These are phyloP conservation scores for Micromys minutus DNA, from an alignment of 2,113 vertebrate genomes.

Conservation along the genomic window DNA sequence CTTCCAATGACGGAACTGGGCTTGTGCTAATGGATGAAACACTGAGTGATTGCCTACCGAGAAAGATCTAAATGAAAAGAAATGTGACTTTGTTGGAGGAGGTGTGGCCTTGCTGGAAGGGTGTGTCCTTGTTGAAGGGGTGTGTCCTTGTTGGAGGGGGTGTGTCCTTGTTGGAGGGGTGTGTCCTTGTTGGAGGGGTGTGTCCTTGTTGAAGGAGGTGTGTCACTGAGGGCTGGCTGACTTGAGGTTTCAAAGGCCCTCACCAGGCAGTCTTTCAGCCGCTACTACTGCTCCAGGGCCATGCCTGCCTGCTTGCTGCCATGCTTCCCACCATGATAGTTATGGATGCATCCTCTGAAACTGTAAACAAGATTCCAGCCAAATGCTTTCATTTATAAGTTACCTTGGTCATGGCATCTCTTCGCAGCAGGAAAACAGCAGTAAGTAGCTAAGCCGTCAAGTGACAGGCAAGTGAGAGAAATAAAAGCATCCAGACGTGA, in stretches of 20 bases:
- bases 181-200: background rate
- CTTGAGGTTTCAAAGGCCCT: background rate
- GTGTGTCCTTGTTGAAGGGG: background rate
- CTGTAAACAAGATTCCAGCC: background rate
- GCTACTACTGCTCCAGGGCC: background rate
- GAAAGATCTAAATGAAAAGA: background rate
- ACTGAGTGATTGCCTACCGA: background rate
- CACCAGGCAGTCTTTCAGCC: background rate
- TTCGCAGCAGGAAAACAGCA: background rate
- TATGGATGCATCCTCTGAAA: background rate
- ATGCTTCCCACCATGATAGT: no score
- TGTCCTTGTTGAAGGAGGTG: background rate
- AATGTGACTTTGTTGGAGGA: background rate
- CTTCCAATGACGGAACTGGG: background rate
- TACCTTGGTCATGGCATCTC: background rate
- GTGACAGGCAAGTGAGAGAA: background rate
- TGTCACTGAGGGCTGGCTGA: no score
- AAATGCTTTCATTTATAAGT: background rate
- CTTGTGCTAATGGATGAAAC: background rate
- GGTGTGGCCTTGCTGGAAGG: background rate
- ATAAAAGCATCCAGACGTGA: background rate
- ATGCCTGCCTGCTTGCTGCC: background rate
- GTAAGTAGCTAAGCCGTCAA: background rate
- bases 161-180: background rate
- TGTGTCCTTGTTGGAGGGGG: background rate